A percentile compares a stretch with the other conserved stretches of the same genome.
These are phyloP conservation scores for Xylota segnis DNA, from an alignment of 2,888 invertebrate species.

Conservation along the genomic window DNA sequence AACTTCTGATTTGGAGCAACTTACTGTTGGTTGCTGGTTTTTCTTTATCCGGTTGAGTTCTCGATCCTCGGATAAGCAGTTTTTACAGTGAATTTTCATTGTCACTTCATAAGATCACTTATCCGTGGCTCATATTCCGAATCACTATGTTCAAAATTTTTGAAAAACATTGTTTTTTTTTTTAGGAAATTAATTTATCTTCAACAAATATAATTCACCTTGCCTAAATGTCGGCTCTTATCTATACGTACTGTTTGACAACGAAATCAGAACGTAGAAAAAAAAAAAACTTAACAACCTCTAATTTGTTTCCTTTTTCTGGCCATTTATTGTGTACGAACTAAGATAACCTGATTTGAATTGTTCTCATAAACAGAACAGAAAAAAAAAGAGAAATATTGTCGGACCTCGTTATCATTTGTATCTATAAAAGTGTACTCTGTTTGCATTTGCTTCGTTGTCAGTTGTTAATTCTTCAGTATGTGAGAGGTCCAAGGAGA, in stretches of 20 bases:
- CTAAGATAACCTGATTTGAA: slow-evolving; percentile 69
- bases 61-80: background rate
- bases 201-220: slow-evolving; percentile 61
- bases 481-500: slow-evolving; percentile 62
- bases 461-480: slow-evolving; percentile 37
- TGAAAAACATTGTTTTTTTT: background rate
- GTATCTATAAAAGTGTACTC: slow-evolving; percentile 55
- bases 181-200: slow-evolving; percentile 36
- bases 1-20: no score
- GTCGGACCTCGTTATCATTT: slow-evolving; percentile 72
- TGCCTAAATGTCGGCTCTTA: slow-evolving; percentile 56
- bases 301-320: slow-evolving; percentile 67
- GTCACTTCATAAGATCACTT: background rate
- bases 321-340: slow-evolving; percentile 63
- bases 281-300: slow-evolving; percentile 51
- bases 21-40: background rate
- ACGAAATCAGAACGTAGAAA: slow-evolving; percentile 42
- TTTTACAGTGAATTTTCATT: background rate
- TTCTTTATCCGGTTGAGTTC: background rate
- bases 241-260: slow-evolving; percentile 55
- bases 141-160: background rate
- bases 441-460: slow-evolving; percentile 57
- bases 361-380: slow-evolving; percentile 53
- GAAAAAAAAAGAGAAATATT: slow-evolving; percentile 23
- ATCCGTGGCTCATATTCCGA: background rate